Evolutionary conservation across 2,113 vertebrate species (phyloP), one percentile per base, ranked within the genome.

Genomic region (Elachura formosa): DNA sequence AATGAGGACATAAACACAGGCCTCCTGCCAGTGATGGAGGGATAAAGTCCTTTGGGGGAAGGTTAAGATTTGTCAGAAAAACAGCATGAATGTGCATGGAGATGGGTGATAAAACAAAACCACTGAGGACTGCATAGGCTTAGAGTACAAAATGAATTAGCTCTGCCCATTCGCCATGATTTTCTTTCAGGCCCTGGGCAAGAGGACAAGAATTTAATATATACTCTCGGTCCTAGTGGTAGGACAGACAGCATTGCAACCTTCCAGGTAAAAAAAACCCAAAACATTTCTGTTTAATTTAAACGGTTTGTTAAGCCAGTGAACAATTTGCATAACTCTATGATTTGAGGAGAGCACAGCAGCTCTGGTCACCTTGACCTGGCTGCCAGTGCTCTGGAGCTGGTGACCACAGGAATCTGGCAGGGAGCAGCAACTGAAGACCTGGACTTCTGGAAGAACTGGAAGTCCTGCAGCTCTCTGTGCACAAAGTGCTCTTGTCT

Each of bases 361-460:
- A 83, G 33, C 21, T 73, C 91, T 93, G 94, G 91, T 82, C 84
- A 89, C 75, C 81, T 66, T 66, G 78, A 91, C 84, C 84, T 84
- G 64, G 79, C 93, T 72, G 92, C 55, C 51, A 84, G 87, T 96
- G 96, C 95, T 93, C 94, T 38, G 81, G 73, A 52, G 49, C 43
- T 75, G 46, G 81, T 72, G 64, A 97, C 96, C 95, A 46, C 97
- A 98, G 94, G 96, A 86, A 97, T 97, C 93, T 87, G 95, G 97
- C 94, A 84, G 75, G 68, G 87, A 96, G 55, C 56, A 71, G 79
- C 1, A 0, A 52, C 66, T 87, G 22, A 49, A 63, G 87, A 80
- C 17, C 55, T 80, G 69, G 83, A 73, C 83, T 90, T 89, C 24
- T 81, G 82, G 88, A 89, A 93, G 94, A 87, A 92, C 96, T 94